Evolutionary conservation across 2,113 vertebrate genomes (phyloP).

Genomic region (Tragelaphus strepsiceros): DNA sequence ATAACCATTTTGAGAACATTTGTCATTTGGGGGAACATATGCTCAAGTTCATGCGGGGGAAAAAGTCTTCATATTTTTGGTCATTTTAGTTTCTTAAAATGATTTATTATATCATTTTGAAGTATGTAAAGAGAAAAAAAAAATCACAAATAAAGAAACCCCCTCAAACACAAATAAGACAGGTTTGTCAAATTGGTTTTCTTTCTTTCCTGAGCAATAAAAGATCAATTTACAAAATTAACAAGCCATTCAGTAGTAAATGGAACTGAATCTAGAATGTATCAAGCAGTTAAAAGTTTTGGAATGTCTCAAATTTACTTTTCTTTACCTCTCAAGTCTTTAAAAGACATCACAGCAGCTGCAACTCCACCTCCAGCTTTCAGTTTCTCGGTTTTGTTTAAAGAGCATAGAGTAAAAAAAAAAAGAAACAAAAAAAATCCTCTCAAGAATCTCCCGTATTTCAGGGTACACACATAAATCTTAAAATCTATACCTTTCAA

Average conservation of each 20-base stretch:
- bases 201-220: background rate
- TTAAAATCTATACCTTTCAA: background rate
- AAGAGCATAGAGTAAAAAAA: background rate
- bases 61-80: background rate
- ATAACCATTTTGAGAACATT: background rate
- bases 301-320: background rate
- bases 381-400: background rate
- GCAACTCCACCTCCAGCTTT: background rate
- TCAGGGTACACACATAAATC: background rate
- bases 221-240: constrained; percentile 15
- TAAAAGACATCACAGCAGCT: background rate
- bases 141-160: background rate
- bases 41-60: background rate
- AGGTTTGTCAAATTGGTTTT: background rate
- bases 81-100: constrained; percentile 13
- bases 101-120: background rate
- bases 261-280: background rate
- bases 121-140: background rate
- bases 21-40: background rate
- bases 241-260: background rate
- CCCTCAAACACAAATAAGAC: background rate
- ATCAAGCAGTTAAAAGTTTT: background rate
- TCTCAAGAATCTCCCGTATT: background rate
- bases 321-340: background rate
- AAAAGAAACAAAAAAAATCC: background rate